phyloP scores from a whole-genome alignment of 2,888 invertebrate species.

The Aphodius granarius region DNA sequence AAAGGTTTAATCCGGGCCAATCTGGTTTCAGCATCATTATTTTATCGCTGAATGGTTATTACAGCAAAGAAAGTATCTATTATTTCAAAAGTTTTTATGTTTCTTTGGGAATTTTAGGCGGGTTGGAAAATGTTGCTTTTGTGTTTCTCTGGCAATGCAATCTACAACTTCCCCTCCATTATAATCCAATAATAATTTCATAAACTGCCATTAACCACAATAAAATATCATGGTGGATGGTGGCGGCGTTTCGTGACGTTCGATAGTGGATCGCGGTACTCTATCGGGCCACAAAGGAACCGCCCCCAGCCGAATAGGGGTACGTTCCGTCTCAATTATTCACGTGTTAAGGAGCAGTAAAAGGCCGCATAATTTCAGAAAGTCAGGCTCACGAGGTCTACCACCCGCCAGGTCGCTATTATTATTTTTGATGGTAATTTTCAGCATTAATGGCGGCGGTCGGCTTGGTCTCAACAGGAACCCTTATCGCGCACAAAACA shows the following conservation, averaged over 20 bases:
- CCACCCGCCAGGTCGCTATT: conserved; percentile 3
- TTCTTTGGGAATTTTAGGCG: too few relatives aligned
- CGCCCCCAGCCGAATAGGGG: not conserved
- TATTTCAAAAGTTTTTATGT: too few relatives aligned
- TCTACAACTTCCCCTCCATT: not conserved
- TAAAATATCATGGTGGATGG: not conserved
- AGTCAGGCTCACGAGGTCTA: not conserved
- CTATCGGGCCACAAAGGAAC: not conserved
- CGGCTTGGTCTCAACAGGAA: not conserved
- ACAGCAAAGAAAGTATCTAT: not conserved
- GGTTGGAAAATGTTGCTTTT: too few relatives aligned
- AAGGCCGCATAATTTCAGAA: conserved; percentile 3
- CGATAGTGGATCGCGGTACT: not conserved
- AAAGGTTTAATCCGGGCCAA: not conserved
- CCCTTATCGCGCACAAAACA: not conserved
- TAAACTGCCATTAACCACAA: not conserved
- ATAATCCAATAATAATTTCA: not conserved
- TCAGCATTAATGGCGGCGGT: not conserved
- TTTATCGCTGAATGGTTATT: not conserved
- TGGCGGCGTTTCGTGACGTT: not conserved
- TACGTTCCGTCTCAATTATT: conserved; percentile 22
- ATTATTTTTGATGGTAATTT: conserved; percentile 9
- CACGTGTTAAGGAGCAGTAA: conserved; percentile 19
- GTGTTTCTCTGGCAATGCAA: too few relatives aligned
- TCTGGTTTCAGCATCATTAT: not conserved